Evolutionary conservation across 2,113 vertebrate genomes (phyloP).

Genomic region (Peromyscus leucopus): DNA sequence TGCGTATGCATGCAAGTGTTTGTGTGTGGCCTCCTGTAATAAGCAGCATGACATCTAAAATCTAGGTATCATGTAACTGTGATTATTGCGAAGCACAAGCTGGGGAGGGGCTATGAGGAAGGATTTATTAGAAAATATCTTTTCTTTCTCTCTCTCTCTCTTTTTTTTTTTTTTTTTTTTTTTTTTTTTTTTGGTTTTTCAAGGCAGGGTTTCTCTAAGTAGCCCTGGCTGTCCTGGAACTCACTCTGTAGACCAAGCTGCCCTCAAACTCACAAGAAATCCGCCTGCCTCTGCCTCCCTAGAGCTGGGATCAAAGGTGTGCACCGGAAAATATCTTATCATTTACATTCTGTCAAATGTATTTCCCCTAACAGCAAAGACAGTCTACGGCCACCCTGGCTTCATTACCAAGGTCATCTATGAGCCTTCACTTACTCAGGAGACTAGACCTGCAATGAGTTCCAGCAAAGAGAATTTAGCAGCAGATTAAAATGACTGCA

Average conservation of each 20-base stretch:
- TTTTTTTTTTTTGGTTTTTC: too few species aligned
- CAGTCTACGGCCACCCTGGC: background rate
- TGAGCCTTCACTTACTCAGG: background rate
- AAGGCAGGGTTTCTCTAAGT: background rate
- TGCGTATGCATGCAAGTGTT: background rate
- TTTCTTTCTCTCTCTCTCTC: background rate
- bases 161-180: background rate
- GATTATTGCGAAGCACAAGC: conserved; percentile 22
- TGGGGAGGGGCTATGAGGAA: background rate
- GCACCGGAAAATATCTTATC: background rate
- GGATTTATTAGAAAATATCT: background rate
- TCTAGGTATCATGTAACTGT: background rate
- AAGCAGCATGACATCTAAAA: background rate
- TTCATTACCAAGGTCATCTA: conserved; percentile 1
- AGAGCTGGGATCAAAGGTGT: too few species aligned
- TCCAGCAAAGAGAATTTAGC: background rate
- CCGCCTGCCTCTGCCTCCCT: background rate
- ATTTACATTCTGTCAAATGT: background rate
- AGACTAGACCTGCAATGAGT: conserved; percentile 17
- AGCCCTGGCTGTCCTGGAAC: background rate
- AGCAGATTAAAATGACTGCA: background rate
- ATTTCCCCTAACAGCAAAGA: conserved; percentile 4
- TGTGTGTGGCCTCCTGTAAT: background rate
- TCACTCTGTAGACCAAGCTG: background rate
- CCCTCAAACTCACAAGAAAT: background rate